Percentiles rank a stretch among this genome's conserved stretches.
Evolutionary conservation across 2,113 vertebrate genomes (phyloP).

Genomic region (Ceratotherium simum): DNA sequence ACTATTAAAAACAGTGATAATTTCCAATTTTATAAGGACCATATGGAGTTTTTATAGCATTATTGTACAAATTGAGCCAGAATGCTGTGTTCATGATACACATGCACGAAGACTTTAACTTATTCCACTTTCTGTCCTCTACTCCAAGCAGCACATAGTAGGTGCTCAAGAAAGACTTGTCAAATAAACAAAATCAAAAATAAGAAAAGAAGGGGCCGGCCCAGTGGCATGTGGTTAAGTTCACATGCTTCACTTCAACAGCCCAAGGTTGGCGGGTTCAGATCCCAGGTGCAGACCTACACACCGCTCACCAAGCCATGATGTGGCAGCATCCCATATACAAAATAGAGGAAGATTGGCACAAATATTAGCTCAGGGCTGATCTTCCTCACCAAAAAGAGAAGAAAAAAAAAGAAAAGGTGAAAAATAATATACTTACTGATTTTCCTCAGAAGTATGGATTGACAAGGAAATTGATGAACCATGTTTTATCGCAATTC

Average conservation of each 20-base stretch:
- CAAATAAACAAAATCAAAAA: conserved; percentile 32
- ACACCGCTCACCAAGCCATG: too few relatives aligned
- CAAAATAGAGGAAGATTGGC: too few relatives aligned
- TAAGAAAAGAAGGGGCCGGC: background rate
- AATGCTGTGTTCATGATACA: background rate
- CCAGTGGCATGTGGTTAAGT: too few relatives aligned
- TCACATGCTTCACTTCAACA: too few relatives aligned
- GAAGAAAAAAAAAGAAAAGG: too few relatives aligned
- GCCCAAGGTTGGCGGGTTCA: too few relatives aligned
- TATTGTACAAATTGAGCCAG: background rate
- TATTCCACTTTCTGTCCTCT: background rate
- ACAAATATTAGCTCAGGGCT: too few relatives aligned
- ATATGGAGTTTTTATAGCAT: background rate
- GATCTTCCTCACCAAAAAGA: too few relatives aligned
- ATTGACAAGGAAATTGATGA: background rate
- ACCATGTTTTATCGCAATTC: background rate
- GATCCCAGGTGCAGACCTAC: too few relatives aligned
- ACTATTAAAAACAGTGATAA: background rate
- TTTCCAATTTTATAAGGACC: background rate
- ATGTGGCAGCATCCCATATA: too few relatives aligned
- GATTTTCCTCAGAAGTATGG: background rate
- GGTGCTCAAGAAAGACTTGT: background rate
- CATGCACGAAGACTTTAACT: background rate
- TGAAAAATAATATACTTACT: background rate
- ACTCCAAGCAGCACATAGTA: background rate